Evolutionary conservation across 2,113 vertebrate species (phyloP).

Genomic region (Pagrus major): DNA sequence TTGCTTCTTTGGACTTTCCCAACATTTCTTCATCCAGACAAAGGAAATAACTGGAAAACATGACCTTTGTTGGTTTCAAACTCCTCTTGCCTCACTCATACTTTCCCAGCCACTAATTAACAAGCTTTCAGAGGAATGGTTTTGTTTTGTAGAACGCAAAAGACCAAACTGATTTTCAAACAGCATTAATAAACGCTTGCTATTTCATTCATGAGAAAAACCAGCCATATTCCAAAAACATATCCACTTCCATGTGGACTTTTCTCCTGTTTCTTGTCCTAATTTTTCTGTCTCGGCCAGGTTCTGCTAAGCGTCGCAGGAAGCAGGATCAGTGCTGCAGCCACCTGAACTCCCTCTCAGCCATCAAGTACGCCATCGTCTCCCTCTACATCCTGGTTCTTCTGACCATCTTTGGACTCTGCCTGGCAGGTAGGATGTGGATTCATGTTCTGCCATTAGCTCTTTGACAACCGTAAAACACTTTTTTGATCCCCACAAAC

Average conservation of each 20-base stretch:
- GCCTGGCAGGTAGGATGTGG: constrained; percentile 82
- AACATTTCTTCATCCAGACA: neutral
- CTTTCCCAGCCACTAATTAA: neutral
- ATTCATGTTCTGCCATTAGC: neutral
- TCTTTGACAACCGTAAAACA: neutral
- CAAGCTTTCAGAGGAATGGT: neutral
- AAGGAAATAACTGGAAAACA: constrained; percentile 1
- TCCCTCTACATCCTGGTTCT: constrained; percentile 86
- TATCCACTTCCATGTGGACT: neutral
- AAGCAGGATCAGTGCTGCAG: constrained; percentile 82
- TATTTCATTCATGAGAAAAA: neutral
- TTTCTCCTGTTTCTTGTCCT: neutral
- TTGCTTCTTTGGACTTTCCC: neutral
- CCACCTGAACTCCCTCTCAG: constrained; percentile 83
- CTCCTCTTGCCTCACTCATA: neutral
- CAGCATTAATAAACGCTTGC: neutral
- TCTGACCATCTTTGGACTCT: constrained; percentile 86
- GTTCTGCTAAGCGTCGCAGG: constrained; percentile 79
- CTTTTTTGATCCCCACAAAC: neutral
- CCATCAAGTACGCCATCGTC: constrained; percentile 87
- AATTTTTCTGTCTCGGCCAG: constrained; percentile 44
- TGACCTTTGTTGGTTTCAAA: neutral
- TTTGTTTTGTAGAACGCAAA: neutral
- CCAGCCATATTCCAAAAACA: neutral
- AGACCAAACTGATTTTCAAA: neutral